These are phyloP conservation scores for Phaethon lepturus DNA, from an alignment of 2,113 vertebrate species.

Conservation along the genomic window DNA sequence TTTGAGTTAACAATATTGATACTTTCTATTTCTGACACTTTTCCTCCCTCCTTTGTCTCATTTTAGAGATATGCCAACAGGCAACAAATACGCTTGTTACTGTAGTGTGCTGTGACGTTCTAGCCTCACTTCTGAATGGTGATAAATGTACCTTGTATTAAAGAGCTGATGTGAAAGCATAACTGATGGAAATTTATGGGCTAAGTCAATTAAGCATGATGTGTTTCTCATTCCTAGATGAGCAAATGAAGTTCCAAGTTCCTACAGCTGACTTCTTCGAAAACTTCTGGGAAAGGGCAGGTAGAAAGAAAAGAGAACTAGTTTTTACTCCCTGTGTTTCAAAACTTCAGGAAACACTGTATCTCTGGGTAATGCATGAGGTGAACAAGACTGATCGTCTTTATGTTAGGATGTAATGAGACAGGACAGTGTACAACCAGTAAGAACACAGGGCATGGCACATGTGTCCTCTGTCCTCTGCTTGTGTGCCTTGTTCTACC, in stretches of 20 bases:
- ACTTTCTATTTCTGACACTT: conserved; percentile 40
- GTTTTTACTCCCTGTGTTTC: background rate
- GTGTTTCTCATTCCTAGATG: background rate
- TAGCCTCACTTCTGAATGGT: background rate
- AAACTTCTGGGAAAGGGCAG: background rate
- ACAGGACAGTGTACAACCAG: background rate
- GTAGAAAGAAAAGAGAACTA: background rate
- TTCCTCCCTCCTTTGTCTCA: background rate
- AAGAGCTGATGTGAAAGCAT: background rate
- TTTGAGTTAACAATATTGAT: conserved; percentile 40
- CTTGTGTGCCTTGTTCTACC: fast-evolving
- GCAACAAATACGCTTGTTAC: background rate
- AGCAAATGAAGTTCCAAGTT: background rate
- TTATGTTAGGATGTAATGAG: fast-evolving
- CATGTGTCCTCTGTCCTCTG: background rate
- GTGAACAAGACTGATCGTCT: background rate
- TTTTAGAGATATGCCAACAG: background rate
- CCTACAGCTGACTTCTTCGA: background rate
- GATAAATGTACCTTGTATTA: background rate
- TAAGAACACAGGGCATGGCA: background rate
- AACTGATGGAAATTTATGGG: background rate
- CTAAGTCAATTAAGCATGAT: background rate
- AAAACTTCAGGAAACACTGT: background rate
- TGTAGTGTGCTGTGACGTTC: background rate
- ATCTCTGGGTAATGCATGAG: background rate